Evolutionary conservation across 2,888 invertebrate genomes (phyloP).

Genomic region (Andrena marginata): DNA sequence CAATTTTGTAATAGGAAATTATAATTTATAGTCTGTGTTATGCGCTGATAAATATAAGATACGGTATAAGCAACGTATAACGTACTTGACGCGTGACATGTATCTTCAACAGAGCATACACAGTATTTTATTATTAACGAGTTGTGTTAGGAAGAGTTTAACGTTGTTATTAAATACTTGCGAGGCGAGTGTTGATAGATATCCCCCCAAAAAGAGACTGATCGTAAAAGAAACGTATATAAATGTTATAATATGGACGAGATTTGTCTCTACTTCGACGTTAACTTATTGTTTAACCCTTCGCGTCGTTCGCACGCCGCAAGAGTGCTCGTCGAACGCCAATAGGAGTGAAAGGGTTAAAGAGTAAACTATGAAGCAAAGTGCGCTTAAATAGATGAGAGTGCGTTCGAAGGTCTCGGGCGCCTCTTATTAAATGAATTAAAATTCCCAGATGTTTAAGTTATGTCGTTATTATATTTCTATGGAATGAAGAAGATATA

Average conservation of each 20-base stretch:
- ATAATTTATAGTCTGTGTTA: slow-evolving; percentile 37
- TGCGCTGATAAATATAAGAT: slow-evolving; percentile 44
- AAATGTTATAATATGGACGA: slow-evolving; percentile 7
- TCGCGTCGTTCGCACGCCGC: neutral
- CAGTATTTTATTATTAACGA: slow-evolving; percentile 60
- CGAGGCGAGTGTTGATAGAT: slow-evolving; percentile 45
- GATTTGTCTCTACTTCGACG: slow-evolving; percentile 33
- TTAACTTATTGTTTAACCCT: slow-evolving; percentile 23
- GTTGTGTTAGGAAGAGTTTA: slow-evolving; percentile 32
- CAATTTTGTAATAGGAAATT: slow-evolving; percentile 21
- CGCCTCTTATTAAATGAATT: neutral
- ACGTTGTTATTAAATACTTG: slow-evolving; percentile 43
- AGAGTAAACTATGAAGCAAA: neutral
- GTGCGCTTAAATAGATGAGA: neutral
- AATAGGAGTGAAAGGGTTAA: neutral
- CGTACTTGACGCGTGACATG: slow-evolving; percentile 11
- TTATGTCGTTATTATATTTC: slow-evolving; percentile 13
- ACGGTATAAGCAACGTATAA: slow-evolving; percentile 8
- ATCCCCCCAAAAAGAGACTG: slow-evolving; percentile 64
- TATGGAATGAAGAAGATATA: slow-evolving; percentile 3
- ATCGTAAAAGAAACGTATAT: slow-evolving; percentile 41
- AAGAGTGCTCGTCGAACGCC: too few relatives aligned
- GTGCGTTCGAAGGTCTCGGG: neutral
- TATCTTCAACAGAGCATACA: slow-evolving; percentile 45
- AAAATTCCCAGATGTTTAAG: slow-evolving; percentile 5